These are phyloP conservation scores for Allophyes oxyacanthae DNA, from an alignment of 2,888 invertebrate species.

Conservation along the genomic window DNA sequence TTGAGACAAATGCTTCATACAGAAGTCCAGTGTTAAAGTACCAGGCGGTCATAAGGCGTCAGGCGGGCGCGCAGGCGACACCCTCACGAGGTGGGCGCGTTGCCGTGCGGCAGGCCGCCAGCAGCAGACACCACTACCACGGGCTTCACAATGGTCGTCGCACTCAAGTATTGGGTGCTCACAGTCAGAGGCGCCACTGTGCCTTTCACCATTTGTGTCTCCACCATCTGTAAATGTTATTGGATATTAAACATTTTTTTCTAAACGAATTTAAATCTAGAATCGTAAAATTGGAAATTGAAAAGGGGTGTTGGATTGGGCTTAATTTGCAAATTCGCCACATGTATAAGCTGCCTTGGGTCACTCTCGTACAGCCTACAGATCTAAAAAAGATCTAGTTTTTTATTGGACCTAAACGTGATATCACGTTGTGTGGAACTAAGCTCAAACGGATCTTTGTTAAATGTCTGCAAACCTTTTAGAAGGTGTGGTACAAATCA, in stretches of 20 bases:
- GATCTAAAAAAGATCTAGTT: no score
- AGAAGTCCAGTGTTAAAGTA: conserved; percentile 25
- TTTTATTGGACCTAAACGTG: no score
- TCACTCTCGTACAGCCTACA: no score
- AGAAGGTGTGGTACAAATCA: neutral
- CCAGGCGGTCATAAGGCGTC: conserved; percentile 33
- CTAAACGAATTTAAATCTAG: neutral
- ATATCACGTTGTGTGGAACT: neutral
- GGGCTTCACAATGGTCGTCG: conserved; percentile 91
- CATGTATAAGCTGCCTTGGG: no score
- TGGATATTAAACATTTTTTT: neutral
- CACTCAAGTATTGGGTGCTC: conserved; percentile 91
- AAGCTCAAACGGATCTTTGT: conserved; percentile 5
- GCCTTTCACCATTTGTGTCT: conserved; percentile 89
- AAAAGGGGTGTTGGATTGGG: no score
- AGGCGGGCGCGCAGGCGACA: conserved; percentile 26
- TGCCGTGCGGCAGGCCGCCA: conserved; percentile 48
- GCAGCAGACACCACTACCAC: conserved; percentile 90
- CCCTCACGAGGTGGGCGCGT: conserved; percentile 55
- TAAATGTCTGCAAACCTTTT: conserved; percentile 44
- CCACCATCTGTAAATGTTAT: conserved; percentile 75
- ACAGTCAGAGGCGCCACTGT: conserved; percentile 90
- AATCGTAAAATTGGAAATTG: no score
- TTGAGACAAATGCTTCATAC: neutral
- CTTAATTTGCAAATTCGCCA: no score